Evolutionary conservation across 2,888 invertebrate species (phyloP).

Genomic region (Parascotia fuliginaria): DNA sequence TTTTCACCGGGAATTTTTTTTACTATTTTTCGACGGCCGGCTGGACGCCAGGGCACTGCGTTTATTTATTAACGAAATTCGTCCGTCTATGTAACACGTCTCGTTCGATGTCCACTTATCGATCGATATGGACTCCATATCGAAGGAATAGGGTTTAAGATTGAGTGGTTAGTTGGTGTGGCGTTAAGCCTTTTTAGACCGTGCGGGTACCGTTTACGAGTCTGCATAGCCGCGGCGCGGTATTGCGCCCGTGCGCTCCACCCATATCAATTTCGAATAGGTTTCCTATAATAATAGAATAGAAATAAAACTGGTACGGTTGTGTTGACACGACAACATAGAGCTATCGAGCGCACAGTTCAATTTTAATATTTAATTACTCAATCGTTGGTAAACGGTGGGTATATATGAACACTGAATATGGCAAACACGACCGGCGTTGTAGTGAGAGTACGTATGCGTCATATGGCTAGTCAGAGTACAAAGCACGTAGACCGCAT

Average conservation of each 20-base stretch:
- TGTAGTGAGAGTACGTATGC: neutral
- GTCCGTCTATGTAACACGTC: slow-evolving; percentile 74
- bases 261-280: slow-evolving; percentile 86
- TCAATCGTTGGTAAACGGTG: slow-evolving; percentile 61
- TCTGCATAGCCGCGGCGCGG: slow-evolving; percentile 78
- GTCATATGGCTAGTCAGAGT: slow-evolving; percentile 38
- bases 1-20: slow-evolving; percentile 75
- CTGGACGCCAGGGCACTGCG: slow-evolving; percentile 73
- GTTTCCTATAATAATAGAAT: slow-evolving; percentile 84
- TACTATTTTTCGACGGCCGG: slow-evolving; percentile 71
- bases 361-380: slow-evolving; percentile 71
- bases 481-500: slow-evolving; percentile 55
- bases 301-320: slow-evolving; percentile 72
- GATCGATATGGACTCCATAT: slow-evolving; percentile 49
- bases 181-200: slow-evolving; percentile 57
- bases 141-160: slow-evolving; percentile 53
- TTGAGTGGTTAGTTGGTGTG: slow-evolving; percentile 28
- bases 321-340: slow-evolving; percentile 66
- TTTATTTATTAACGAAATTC: slow-evolving; percentile 86
- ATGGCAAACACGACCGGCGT: slow-evolving; percentile 3
- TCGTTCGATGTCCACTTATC: slow-evolving; percentile 32
- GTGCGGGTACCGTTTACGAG: slow-evolving; percentile 75
- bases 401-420: slow-evolving; percentile 16
- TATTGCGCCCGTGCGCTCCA: slow-evolving; percentile 76
- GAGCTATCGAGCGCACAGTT: slow-evolving; percentile 54